Percentiles rank a stretch among this genome's conserved stretches.
Conservation (phyloP, 2,113 vertebrate genomes). For the Tetrax tetrax region DNA sequence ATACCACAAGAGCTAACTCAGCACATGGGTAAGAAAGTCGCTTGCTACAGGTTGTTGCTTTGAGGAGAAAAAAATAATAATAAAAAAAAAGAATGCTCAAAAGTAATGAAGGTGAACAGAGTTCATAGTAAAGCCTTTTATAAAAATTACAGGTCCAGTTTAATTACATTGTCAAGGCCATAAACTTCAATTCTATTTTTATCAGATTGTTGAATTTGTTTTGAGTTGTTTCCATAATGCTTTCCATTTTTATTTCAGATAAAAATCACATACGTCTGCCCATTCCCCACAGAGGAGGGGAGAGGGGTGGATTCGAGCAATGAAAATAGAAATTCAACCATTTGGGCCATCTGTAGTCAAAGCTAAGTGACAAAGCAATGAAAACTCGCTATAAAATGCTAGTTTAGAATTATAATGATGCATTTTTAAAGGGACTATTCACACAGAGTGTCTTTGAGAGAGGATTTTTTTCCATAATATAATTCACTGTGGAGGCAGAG, state of each 20-base stretch:
- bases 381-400: not conserved
- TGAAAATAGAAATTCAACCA: not conserved
- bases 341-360: not conserved
- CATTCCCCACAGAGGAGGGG: not conserved
- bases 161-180: not conserved
- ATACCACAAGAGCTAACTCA: not conserved
- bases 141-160: not conserved
- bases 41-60: not conserved
- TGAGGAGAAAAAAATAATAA: not conserved
- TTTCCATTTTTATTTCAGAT: not conserved
- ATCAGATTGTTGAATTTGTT: not conserved
- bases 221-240: not conserved
- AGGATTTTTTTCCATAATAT: not conserved
- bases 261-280: not conserved
- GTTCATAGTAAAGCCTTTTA: not conserved
- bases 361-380: not conserved
- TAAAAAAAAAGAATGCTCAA: not conserved
- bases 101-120: not conserved
- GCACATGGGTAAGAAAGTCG: not conserved
- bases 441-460: not conserved
- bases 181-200: not conserved
- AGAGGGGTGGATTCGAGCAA: not conserved
- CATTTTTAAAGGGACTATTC: not conserved
- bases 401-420: not conserved
- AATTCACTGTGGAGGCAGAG: not conserved